Evolutionary conservation across 2,797 vertebrate species (phyloP), one percentile per base, ranked within the genome.

Genomic region (Sibirionetta formosa): DNA sequence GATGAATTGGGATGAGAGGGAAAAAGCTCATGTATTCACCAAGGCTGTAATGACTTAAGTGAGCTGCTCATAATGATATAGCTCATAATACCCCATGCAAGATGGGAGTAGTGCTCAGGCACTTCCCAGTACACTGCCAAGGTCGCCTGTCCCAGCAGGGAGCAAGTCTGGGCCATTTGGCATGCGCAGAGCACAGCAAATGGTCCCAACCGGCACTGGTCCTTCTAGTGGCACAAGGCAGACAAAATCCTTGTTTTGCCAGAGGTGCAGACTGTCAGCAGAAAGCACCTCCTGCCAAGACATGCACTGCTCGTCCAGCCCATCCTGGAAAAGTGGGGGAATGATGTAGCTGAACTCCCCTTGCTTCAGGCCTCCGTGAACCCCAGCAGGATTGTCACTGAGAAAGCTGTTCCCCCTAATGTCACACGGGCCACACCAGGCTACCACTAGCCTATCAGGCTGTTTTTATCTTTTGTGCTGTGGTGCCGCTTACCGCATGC

Each of bases 1-100:
- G 93, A 96, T 83, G 96, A 97, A 97, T 96, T 96, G 97, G 94
- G 96, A 97, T 97, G 97, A 97, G 97, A 97, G 93, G 77, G 86
- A 87, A 92, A 97, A 97, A 95, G 94, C 97, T 82, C 90, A 66
- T 94, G 97, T 95, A 95, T 95, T 97, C 95, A 95, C 78, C 54
- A 68, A 77, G 72, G 88, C 76, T 82, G 90, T 95, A 96, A 97
- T 86, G 95, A 96, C 86, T 95, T 94, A 91, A 94, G 90, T 29
- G 93, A 94, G 91, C 85, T 82, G 90, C 82, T 93, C 6, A 3
- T 93, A 93, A 95, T 70, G 81, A 86, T 82, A 88, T n/a, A 86
- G 88, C 79, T 90, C 85, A 64, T 79, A 87, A 93, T 79, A 27
- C 1, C 1, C 50, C 6, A 35, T 20, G 78, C 63, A 57, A 60